Base-by-base conservation (phyloP, 2,797 vertebrate genomes). In the Melanotaenia parkinsoni region DNA sequence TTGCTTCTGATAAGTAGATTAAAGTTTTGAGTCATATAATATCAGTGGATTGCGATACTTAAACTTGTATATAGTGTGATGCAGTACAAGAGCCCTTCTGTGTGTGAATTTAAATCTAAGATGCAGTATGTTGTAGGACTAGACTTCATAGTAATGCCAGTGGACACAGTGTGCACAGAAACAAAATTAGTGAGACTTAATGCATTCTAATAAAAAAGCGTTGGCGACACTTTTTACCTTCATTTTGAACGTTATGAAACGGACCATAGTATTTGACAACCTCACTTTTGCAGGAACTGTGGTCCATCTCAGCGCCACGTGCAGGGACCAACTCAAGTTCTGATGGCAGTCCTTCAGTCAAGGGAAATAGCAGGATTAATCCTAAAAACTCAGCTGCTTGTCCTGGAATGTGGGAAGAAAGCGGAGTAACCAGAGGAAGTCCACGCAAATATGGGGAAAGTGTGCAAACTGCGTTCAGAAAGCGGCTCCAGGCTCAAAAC, bases 401-500 rank as follows among this genome's bases (percentile, higher is more conserved):
- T 79, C 85, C 70, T 0, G 88, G 82, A 76, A 65, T 40, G 2
- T 93, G 90, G 89, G 89, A 91, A 33, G 90, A 91, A 58, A 50
- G 76, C 1, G 76, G 54, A 56, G 5, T 37, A 43, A n/a, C 76
- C 68, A 73, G 89, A 81, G 90, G 81, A 80, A 80, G 26, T 63
- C 74, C 88, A 63, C 89, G 90, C 63, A 90, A 89, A 81, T 74
- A 92, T 0, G 89, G 90, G n/a, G 89, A 93, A 75, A 91, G 89
- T 28, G 61, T 90, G 58, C 91, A 91, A 63, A 90, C 89, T 4
- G 89, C 90, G 0, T 81, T 81, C 8, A 86, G 82, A 50, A 89
- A 85, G 66, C 70, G 89, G 4, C 88, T 91, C 35, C 78, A 79
- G 76, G 79, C 53, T 71, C 81, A 79, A 30, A 91, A 77, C 72